phyloP scores from a whole-genome alignment of 2,888 invertebrate species.

The Danaus chrysippus region DNA sequence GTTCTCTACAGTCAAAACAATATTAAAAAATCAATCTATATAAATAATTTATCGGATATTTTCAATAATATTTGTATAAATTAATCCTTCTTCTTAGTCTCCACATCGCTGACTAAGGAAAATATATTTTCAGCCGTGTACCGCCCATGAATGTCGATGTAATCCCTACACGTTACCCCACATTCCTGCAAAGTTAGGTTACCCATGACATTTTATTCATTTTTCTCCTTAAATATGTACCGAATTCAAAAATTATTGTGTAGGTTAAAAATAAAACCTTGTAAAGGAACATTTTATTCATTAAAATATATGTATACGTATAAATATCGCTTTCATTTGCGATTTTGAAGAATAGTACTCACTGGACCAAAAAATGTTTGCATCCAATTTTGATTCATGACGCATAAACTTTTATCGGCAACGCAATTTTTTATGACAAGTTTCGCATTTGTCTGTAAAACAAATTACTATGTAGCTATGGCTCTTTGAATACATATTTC shows the following conservation, averaged over 20 bases:
- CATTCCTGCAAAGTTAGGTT: conserved; percentile 55
- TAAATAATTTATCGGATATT: neutral
- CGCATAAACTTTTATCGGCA: conserved; percentile 64
- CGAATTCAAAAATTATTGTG: too few species aligned
- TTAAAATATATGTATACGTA: too few species aligned
- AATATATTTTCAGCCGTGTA: conserved; percentile 70
- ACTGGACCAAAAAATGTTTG: conserved; percentile 72
- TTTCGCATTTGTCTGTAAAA: conserved; percentile 59
- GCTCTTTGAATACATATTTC: too few species aligned
- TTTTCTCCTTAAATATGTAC: too few species aligned
- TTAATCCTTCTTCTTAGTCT: conserved; percentile 55
- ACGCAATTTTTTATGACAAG: conserved; percentile 64
- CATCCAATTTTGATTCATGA: conserved; percentile 72
- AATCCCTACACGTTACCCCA: conserved; percentile 69
- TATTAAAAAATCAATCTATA: neutral
- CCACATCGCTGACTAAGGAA: conserved; percentile 63
- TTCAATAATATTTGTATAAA: neutral
- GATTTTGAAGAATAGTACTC: conserved; percentile 31
- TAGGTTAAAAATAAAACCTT: too few species aligned
- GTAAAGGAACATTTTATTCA: too few species aligned
- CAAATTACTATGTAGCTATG: neutral
- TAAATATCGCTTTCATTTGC: neutral
- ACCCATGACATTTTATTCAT: neutral
- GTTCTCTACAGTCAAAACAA: neutral
- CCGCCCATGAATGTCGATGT: conserved; percentile 59